phyloP scores from a whole-genome alignment of 2,888 invertebrate species.

The Mythimna vitellina region DNA sequence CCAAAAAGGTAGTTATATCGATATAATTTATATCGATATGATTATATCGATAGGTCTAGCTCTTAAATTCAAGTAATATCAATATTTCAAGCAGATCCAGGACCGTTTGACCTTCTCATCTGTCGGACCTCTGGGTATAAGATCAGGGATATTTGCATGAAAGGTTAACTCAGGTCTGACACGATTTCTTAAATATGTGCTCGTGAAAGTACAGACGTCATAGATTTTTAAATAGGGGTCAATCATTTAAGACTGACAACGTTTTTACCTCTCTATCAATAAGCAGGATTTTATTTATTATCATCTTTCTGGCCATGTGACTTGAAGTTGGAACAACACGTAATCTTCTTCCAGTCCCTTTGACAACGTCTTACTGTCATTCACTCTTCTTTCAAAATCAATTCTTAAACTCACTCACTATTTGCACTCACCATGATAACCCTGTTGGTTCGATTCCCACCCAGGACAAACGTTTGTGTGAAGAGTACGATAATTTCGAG shows the following conservation, averaged over 20 bases:
- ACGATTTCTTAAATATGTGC: conserved; percentile 30
- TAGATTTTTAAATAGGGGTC: conserved; percentile 17
- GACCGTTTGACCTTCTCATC: conserved; percentile 39
- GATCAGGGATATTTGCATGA: conserved; percentile 38
- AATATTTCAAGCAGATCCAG: conserved; percentile 39
- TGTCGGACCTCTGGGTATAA: conserved; percentile 32
- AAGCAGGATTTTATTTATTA: neutral
- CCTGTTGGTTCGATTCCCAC: too few species aligned
- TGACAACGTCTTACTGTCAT: neutral
- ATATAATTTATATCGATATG: too few species aligned
- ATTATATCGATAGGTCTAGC: conserved; percentile 15
- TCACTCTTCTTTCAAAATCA: neutral
- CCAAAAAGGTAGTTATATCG: neutral
- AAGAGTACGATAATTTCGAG: too few species aligned
- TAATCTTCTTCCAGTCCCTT: neutral
- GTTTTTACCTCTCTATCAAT: conserved; percentile 5
- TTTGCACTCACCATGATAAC: too few species aligned
- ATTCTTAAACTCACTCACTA: neutral
- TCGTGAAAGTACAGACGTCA: conserved; percentile 19
- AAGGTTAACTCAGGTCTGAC: conserved; percentile 25
- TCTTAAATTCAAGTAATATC: conserved; percentile 37
- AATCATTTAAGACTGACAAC: neutral
- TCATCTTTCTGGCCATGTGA: neutral
- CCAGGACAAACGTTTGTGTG: too few species aligned
- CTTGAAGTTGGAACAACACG: neutral